phyloP scores from a whole-genome alignment of 2,888 invertebrate species.

The Zaprionus lineosus region DNA sequence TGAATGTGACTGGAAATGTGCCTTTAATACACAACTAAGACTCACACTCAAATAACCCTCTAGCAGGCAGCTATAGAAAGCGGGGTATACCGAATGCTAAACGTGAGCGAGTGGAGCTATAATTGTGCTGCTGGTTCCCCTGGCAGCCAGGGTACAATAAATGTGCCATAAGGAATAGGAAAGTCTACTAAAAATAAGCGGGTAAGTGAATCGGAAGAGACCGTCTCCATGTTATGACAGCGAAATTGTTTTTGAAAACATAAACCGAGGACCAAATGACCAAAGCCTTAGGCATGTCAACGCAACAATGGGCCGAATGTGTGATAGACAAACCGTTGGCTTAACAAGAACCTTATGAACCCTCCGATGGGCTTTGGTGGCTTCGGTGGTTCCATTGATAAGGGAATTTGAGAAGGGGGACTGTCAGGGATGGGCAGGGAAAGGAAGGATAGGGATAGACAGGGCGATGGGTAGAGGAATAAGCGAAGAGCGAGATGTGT shows the following conservation, averaged over 20 bases:
- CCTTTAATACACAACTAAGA: too few relatives aligned
- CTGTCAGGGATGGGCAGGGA: too few relatives aligned
- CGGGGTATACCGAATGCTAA: conserved; percentile 12
- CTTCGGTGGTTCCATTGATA: too few relatives aligned
- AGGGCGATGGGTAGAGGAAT: too few relatives aligned
- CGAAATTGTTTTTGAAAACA: conserved; percentile 72
- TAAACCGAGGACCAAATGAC: conserved; percentile 71
- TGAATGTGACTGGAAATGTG: too few relatives aligned
- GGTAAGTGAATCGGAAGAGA: conserved; percentile 54
- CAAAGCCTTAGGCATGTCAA: conserved; percentile 62
- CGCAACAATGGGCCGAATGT: conserved; percentile 51
- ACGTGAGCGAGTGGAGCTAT: conserved; percentile 10
- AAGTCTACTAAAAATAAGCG: conserved; percentile 32
- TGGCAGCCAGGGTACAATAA: conserved; percentile 23
- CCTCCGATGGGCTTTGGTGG: too few relatives aligned
- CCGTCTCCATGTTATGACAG: conserved; percentile 58
- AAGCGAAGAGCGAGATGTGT: too few relatives aligned
- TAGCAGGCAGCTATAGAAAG: not conserved
- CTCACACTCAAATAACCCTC: too few relatives aligned
- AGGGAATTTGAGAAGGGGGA: too few relatives aligned
- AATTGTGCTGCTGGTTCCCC: conserved; percentile 27
- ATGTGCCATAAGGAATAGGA: conserved; percentile 28
- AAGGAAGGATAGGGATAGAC: too few relatives aligned
- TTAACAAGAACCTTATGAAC: conserved; percentile 7
- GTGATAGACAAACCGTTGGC: conserved; percentile 40